phyloP scores from a whole-genome alignment of 2,888 invertebrate species.

The Magallana nippona region DNA sequence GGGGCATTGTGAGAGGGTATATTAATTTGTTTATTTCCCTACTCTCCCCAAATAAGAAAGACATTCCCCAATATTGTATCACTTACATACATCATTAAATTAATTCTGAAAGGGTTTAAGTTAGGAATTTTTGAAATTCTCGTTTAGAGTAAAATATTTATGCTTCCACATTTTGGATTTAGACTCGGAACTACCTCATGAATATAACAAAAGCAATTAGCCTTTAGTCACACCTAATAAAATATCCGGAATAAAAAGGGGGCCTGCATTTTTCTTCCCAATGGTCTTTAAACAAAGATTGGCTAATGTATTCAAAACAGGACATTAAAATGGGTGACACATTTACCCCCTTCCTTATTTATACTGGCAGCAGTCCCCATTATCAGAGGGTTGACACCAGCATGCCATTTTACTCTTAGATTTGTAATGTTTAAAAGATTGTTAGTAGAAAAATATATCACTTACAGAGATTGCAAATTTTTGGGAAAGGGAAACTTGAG shows the following conservation, averaged over 20 bases:
- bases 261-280: background rate
- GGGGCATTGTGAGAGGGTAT: too few species aligned
- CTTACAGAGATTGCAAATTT: background rate
- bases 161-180: too few species aligned
- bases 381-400: background rate
- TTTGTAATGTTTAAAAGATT: constrained; percentile 4
- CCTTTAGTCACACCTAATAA: constrained; percentile 2
- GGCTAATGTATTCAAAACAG: constrained; percentile 10
- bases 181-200: background rate
- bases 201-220: background rate
- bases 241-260: background rate
- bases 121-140: too few species aligned
- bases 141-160: too few species aligned
- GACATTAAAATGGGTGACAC: constrained; percentile 7
- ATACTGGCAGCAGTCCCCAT: background rate
- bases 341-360: background rate
- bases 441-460: constrained; percentile 4
- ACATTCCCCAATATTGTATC: too few species aligned
- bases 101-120: too few species aligned
- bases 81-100: too few species aligned
- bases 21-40: too few species aligned
- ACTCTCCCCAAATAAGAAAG: too few species aligned
- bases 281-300: background rate
- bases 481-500: background rate
- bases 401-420: background rate